Evolutionary conservation across 2,113 vertebrate species (phyloP).

Genomic region (Nansenia antarctica): DNA sequence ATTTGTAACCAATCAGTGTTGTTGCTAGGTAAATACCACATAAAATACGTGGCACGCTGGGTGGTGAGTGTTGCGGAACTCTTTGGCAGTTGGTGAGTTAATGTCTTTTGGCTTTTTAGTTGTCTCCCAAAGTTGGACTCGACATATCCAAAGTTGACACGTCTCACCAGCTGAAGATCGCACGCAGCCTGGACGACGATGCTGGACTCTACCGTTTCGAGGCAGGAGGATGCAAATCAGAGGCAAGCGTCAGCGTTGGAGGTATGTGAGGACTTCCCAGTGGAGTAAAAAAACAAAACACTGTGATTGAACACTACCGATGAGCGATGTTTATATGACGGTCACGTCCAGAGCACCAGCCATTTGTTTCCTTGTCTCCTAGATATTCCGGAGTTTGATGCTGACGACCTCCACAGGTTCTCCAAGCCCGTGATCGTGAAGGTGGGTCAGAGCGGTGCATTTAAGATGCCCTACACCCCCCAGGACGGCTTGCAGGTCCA

Average conservation of each 20-base stretch:
- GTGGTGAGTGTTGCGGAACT: no score
- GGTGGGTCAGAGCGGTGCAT: constrained; percentile 75
- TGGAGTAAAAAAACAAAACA: no score
- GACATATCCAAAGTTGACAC: constrained; percentile 78
- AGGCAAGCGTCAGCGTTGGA: constrained; percentile 70
- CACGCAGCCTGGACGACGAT: constrained; percentile 71
- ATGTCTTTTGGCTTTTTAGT: constrained; percentile 67
- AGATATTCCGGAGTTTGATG: constrained; percentile 80
- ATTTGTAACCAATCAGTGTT: no score
- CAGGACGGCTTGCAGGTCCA: constrained; percentile 71
- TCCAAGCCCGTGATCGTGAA: constrained; percentile 78
- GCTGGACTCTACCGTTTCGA: constrained; percentile 83
- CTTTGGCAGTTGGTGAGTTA: no score
- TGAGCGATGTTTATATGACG: no score
- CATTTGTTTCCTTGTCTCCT: constrained; percentile 25
- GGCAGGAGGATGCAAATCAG: constrained; percentile 78
- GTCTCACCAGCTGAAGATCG: constrained; percentile 76
- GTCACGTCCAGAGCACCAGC: no score
- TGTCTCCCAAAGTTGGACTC: constrained; percentile 72
- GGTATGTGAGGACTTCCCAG: constrained; percentile 67
- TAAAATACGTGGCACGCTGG: no score
- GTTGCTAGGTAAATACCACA: no score
- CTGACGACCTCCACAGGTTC: constrained; percentile 76
- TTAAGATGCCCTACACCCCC: constrained; percentile 81
- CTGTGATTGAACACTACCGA: no score